A percentile compares a stretch with the other conserved stretches of the same genome.
Conservation (phyloP, 2,888 invertebrate genomes). For the Macropis europaea region DNA sequence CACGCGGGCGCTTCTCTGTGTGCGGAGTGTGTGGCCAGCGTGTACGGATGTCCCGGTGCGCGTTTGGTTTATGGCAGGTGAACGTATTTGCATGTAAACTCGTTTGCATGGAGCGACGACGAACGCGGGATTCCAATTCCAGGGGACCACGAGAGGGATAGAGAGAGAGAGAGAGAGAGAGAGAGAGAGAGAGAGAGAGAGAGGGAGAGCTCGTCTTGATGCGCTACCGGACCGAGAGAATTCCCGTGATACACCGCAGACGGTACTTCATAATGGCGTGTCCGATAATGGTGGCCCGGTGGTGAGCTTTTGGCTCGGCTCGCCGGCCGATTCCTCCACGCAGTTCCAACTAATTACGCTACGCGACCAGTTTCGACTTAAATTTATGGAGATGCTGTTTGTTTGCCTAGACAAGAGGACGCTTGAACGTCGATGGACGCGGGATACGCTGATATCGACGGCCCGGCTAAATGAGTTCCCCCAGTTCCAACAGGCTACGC, state of each 20-base stretch:
- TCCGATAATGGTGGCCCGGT: conserved; percentile 19
- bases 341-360: conserved; percentile 28
- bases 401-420: not conserved
- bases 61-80: conserved; percentile 59
- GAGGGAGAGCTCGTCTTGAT: conserved; percentile 44
- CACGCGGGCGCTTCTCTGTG: not conserved
- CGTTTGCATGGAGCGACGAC: conserved; percentile 52
- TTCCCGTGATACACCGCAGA: conserved; percentile 33
- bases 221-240: conserved; percentile 26
- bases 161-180: too few relatives aligned
- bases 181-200: too few relatives aligned
- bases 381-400: conserved; percentile 7
- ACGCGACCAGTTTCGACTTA: not conserved
- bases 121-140: conserved; percentile 58
- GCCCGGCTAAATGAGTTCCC: not conserved
- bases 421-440: not conserved
- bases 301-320: conserved; percentile 21
- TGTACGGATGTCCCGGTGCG: conserved; percentile 21
- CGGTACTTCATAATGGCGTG: conserved; percentile 27
- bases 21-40: conserved; percentile 27
- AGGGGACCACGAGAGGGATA: conserved; percentile 38
- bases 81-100: conserved; percentile 65
- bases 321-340: not conserved
- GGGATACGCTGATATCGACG: not conserved
- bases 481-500: too few relatives aligned